Evolutionary conservation across 2,888 invertebrate genomes (phyloP).

Genomic region (Ophion slaviceki): DNA sequence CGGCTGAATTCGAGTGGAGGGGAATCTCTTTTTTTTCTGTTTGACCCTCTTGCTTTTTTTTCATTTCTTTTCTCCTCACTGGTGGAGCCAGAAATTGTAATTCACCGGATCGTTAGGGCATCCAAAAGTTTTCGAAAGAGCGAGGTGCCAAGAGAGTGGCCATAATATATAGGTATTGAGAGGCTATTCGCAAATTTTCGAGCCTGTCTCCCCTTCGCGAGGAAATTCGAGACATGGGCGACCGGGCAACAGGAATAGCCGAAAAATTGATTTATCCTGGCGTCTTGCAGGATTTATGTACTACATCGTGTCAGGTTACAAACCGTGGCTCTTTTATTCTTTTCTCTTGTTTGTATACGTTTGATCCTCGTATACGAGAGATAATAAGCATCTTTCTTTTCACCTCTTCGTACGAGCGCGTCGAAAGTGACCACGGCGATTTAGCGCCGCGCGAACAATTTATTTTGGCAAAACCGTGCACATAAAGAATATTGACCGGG

Average conservation of each 20-base stretch:
- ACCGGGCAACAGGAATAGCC: slow-evolving; percentile 61
- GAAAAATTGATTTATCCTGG: slow-evolving; percentile 74
- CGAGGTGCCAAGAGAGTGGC: slow-evolving; percentile 59
- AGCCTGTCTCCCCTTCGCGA: slow-evolving; percentile 47
- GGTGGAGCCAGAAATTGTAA: slow-evolving; percentile 65
- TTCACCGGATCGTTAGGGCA: slow-evolving; percentile 66
- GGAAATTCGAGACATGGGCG: slow-evolving; percentile 62
- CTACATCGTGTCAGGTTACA: slow-evolving; percentile 69
- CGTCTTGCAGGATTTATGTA: slow-evolving; percentile 72
- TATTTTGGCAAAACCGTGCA: slow-evolving; percentile 18
- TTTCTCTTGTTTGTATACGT: slow-evolving; percentile 19
- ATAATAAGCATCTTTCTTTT: slow-evolving; percentile 63
- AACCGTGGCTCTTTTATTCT: slow-evolving; percentile 49
- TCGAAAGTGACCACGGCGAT: slow-evolving; percentile 50
- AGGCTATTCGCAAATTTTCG: slow-evolving; percentile 52
- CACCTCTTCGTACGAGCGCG: slow-evolving; percentile 25
- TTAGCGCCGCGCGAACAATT: slow-evolving; percentile 38
- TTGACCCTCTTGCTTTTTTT: background rate
- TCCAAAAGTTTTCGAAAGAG: slow-evolving; percentile 48
- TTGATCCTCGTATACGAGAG: slow-evolving; percentile 39
- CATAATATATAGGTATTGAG: slow-evolving; percentile 34
- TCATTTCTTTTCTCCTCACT: slow-evolving; percentile 32
- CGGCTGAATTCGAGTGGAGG: slow-evolving; percentile 53
- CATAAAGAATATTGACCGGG: slow-evolving; percentile 37
- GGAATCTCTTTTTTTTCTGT: slow-evolving; percentile 36